Percentiles rank a stretch among this genome's conserved stretches.
These are phyloP conservation scores for Drosophila rubida DNA, from an alignment of 2,888 invertebrate species.

Conservation along the genomic window DNA sequence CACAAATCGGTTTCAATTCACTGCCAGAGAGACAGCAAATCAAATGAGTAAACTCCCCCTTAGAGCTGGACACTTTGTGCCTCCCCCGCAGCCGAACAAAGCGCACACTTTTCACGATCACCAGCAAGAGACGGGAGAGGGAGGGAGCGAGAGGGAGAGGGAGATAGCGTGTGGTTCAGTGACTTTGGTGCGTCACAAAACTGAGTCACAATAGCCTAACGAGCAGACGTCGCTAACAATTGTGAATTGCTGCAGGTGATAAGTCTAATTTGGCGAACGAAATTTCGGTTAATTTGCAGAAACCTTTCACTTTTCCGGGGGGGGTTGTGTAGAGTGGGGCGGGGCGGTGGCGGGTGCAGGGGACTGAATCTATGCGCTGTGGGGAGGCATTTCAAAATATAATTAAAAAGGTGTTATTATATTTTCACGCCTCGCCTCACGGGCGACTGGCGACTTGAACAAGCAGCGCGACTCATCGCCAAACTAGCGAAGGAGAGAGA, in stretches of 20 bases:
- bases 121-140: neutral
- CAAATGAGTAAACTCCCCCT: slow-evolving; percentile 9
- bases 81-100: neutral
- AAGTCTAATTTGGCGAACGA: slow-evolving; percentile 70
- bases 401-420: slow-evolving; percentile 78
- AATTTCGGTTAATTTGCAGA: slow-evolving; percentile 62
- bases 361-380: neutral
- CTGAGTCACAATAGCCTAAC: slow-evolving; percentile 49
- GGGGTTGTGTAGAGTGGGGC: neutral
- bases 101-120: slow-evolving; percentile 12
- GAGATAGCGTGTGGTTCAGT: slow-evolving; percentile 27
- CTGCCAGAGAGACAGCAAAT: slow-evolving; percentile 27
- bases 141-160: neutral
- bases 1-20: slow-evolving; percentile 35
- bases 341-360: too few relatives aligned
- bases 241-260: slow-evolving; percentile 62
- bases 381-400: slow-evolving; percentile 51
- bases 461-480: slow-evolving; percentile 20
- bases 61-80: neutral
- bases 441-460: slow-evolving; percentile 67
- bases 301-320: slow-evolving; percentile 62
- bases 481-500: neutral
- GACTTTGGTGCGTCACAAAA: slow-evolving; percentile 25
- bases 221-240: slow-evolving; percentile 36
- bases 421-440: slow-evolving; percentile 80